Evolutionary conservation across 1,140 invertebrate species (phyloP).

Genomic region (Apis cerana): DNA sequence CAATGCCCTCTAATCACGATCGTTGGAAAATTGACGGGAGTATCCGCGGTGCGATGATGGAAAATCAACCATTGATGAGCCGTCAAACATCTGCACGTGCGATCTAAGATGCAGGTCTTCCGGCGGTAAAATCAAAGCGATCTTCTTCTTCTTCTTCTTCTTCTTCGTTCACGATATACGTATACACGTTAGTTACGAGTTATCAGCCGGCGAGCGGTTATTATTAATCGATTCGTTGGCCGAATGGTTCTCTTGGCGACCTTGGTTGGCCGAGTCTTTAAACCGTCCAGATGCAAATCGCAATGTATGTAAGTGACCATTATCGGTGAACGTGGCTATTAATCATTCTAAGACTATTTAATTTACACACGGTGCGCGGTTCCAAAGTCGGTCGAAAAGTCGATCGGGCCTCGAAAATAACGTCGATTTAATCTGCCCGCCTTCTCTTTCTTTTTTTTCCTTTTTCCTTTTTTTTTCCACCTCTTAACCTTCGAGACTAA

Average conservation of each 20-base stretch:
- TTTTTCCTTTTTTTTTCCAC: too few relatives aligned
- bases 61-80: conserved; percentile 12
- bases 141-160: conserved; percentile 4
- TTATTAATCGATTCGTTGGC: conserved; percentile 79
- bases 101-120: conserved; percentile 40
- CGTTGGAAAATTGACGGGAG: neutral
- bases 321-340: conserved; percentile 38
- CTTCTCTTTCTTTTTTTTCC: neutral
- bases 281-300: conserved; percentile 49
- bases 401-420: conserved; percentile 12
- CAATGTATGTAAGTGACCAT: conserved; percentile 49
- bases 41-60: neutral
- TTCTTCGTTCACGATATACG: too few relatives aligned
- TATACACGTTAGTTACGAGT: conserved; percentile 50
- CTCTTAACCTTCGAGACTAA: neutral
- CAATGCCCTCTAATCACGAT: neutral
- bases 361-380: conserved; percentile 29
- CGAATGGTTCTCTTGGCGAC: conserved; percentile 60
- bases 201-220: conserved; percentile 73
- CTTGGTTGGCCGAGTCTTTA: conserved; percentile 49
- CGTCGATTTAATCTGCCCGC: conserved; percentile 17
- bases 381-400: conserved; percentile 21
- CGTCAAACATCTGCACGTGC: conserved; percentile 31
- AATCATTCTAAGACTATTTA: conserved; percentile 44
- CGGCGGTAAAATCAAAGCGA: conserved; percentile 75